Conservation (phyloP, 2,888 invertebrate genomes). For the Listrodromus nycthemerus region DNA sequence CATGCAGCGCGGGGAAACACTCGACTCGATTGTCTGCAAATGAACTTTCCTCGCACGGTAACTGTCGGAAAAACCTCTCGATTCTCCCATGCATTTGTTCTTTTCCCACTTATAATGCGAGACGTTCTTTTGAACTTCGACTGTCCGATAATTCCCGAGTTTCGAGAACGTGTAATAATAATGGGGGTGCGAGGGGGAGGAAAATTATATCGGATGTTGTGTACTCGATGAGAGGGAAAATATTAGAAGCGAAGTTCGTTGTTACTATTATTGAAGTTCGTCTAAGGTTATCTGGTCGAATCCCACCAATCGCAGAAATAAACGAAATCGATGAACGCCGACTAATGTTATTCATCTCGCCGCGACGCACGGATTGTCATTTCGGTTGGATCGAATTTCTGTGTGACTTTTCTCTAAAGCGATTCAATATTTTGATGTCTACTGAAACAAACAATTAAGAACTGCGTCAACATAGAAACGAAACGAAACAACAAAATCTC, state of each 20-base stretch:
- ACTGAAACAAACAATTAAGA: neutral
- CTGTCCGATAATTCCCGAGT: neutral
- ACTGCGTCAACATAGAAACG: no score
- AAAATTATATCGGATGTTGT: neutral
- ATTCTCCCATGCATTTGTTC: neutral
- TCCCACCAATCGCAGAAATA: neutral
- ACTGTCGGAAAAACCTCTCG: constrained; percentile 36
- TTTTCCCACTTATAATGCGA: constrained; percentile 13
- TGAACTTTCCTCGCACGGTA: constrained; percentile 62
- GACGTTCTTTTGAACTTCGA: neutral
- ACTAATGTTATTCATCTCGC: neutral
- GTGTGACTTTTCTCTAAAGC: neutral
- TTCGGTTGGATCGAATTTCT: neutral
- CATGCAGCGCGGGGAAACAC: constrained; percentile 63
- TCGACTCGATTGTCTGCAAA: constrained; percentile 66
- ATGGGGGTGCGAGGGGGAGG: neutral
- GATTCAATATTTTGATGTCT: neutral
- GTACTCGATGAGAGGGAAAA: neutral
- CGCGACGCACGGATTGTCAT: neutral
- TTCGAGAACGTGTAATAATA: neutral
- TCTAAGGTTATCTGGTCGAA: neutral
- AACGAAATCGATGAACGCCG: neutral
- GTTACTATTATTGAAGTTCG: constrained; percentile 3
- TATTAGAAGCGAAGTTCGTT: neutral
- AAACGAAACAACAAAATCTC: no score